Evolutionary conservation across 1,140 invertebrate species (phyloP).

Genomic region (Himalopsyche phryganea): DNA sequence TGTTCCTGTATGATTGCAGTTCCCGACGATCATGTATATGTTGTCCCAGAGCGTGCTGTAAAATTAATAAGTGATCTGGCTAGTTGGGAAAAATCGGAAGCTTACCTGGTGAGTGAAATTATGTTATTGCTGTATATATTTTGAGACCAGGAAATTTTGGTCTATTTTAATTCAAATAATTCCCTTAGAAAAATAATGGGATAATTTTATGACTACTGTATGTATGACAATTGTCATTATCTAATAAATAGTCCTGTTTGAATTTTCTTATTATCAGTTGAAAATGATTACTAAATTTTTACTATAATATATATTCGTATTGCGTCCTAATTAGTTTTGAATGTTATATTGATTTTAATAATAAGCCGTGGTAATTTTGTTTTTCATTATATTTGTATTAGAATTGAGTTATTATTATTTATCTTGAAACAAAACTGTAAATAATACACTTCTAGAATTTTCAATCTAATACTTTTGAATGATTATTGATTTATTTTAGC

Average conservation of each 20-base stretch:
- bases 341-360: no score
- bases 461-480: no score
- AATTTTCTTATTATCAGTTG: background rate
- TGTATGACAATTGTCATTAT: background rate
- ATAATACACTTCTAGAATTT: no score
- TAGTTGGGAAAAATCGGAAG: conserved; percentile 80
- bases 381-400: no score
- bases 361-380: no score
- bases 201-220: background rate
- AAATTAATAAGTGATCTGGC: conserved; percentile 69
- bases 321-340: no score
- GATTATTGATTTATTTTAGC: conserved; percentile 64
- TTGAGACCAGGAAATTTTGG: background rate
- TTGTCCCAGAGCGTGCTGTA: conserved; percentile 66
- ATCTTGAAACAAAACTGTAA: no score
- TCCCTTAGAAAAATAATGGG: background rate
- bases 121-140: conserved; percentile 3
- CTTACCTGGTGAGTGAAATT: conserved; percentile 63
- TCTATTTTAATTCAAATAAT: background rate
- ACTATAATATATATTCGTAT: background rate
- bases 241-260: background rate
- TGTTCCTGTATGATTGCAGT: no score
- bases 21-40: conserved; percentile 58
- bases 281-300: background rate
- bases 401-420: no score